These are phyloP conservation scores for Scatophagus argus DNA, from an alignment of 2,113 vertebrate genomes.

Conservation along the genomic window DNA sequence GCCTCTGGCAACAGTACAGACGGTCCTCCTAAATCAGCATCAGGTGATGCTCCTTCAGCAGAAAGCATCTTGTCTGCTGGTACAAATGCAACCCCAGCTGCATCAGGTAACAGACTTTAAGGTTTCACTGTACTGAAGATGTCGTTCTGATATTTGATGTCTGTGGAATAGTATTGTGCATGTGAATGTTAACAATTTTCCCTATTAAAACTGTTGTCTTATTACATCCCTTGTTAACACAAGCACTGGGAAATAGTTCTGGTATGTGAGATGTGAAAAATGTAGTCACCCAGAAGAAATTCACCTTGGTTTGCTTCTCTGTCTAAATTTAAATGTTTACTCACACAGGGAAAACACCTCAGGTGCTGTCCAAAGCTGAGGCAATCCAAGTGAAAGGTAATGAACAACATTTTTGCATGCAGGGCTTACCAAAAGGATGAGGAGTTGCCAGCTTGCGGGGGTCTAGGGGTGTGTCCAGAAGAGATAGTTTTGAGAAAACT, in stretches of 20 bases:
- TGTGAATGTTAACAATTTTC: background rate
- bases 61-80: constrained; percentile 57
- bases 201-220: background rate
- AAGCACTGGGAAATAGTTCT: background rate
- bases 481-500: too few species aligned
- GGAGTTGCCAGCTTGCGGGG: too few species aligned
- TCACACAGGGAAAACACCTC: constrained; percentile 39
- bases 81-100: constrained; percentile 18
- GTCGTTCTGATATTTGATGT: background rate
- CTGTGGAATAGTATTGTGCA: background rate
- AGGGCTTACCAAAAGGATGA: too few species aligned
- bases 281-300: background rate
- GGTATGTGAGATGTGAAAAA: background rate
- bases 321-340: background rate
- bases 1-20: constrained; percentile 81
- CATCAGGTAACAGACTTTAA: constrained; percentile 61
- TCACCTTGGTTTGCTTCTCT: background rate
- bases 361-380: constrained; percentile 72
- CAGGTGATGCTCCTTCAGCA: constrained; percentile 36
- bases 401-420: background rate
- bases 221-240: background rate
- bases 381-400: constrained; percentile 88
- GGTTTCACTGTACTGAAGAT: background rate
- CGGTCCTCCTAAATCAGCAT: constrained; percentile 64
- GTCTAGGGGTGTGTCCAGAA: too few species aligned